Evolutionary conservation across 2,797 vertebrate genomes (phyloP).

Genomic region (Peromyscus attwateri): DNA sequence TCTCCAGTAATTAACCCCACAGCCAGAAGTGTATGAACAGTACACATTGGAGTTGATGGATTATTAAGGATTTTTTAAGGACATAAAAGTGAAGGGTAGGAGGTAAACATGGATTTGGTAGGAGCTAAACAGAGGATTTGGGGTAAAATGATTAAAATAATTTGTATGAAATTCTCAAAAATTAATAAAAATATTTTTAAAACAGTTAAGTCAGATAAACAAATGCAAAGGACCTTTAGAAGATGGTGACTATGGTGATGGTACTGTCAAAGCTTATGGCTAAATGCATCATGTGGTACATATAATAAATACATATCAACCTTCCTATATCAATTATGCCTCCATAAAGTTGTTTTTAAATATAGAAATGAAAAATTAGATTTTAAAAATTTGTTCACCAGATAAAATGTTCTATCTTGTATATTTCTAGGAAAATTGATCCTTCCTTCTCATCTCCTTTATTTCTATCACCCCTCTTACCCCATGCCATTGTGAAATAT

Average conservation of each 20-base stretch:
- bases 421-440: too few species aligned
- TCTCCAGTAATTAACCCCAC: not conserved
- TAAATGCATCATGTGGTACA: not conserved
- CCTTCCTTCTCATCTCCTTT: too few species aligned
- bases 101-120: not conserved
- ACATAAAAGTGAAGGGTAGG: not conserved
- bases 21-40: not conserved
- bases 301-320: not conserved
- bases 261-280: not conserved
- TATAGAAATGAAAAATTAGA: too few species aligned
- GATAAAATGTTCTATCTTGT: too few species aligned
- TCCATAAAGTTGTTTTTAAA: not conserved
- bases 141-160: not conserved
- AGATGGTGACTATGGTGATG: not conserved
- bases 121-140: not conserved
- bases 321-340: not conserved
- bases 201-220: not conserved
- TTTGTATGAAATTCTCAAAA: not conserved
- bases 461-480: too few species aligned
- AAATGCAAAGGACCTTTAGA: not conserved
- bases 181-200: not conserved
- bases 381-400: too few species aligned
- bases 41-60: not conserved
- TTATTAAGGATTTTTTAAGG: not conserved
- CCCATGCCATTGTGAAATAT: too few species aligned